Base-by-base conservation (phyloP, 2,113 vertebrate species). In the Synchiropus splendidus region DNA sequence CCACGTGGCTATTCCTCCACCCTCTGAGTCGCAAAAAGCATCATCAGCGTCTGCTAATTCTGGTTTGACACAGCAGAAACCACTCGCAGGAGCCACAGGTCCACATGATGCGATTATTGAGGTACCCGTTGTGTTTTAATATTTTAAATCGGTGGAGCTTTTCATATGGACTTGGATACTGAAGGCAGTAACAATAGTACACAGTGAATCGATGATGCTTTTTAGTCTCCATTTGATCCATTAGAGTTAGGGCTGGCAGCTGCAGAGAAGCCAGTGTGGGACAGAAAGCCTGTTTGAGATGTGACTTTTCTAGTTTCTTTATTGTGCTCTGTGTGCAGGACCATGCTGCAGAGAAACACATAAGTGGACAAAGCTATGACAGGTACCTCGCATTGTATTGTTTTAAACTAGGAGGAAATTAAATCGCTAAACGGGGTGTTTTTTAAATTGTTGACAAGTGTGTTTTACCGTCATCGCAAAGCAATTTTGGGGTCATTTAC, bases 361-460 rank as follows among this genome's bases (percentile, higher is more conserved):
- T 77, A 1, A 70, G 79, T 48, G 79, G 86, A 35, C 92, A 90
- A 61, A 89, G 76, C 73, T 81, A 74, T 16, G 95, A 98, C 85
- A 97, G 91, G 95, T 98, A 86, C 53, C 42, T 31, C 34, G 18
- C 31, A 13, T 2, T 1, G n/a, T 1, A 16, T 27, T 27, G 4
- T 5, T 27, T 27, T 8, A 27, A 27, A 27, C n/a, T n/a, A n/a
- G n/a, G n/a, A n/a, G n/a, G n/a, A n/a, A n/a, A n/a, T n/a, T n/a
- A n/a, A n/a, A n/a, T n/a, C n/a, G n/a, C n/a, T n/a, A n/a, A n/a
- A n/a, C n/a, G n/a, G n/a, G n/a, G n/a, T n/a, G n/a, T n/a, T n/a
- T n/a, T n/a, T n/a, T n/a, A n/a, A n/a, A n/a, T n/a, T n/a, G n/a
- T n/a, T n/a, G n/a, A n/a, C n/a, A n/a, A n/a, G n/a, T n/a, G n/a